Evolutionary conservation across 2,797 vertebrate genomes (phyloP).

Genomic region (Acanthopagrus latus): DNA sequence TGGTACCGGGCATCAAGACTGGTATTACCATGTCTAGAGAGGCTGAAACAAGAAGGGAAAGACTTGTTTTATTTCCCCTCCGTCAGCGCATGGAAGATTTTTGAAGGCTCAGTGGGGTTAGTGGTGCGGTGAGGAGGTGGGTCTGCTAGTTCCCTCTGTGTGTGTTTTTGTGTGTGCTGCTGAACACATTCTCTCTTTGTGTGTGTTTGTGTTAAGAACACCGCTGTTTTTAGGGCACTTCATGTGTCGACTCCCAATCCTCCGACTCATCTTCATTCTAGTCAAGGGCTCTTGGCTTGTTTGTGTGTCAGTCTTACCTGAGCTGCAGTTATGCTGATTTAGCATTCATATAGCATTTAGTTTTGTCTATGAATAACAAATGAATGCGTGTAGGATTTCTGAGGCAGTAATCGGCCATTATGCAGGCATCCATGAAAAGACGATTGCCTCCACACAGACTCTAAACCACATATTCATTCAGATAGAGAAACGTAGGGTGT

Average conservation of each 20-base stretch:
- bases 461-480: background rate
- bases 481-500: background rate
- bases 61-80: conserved; percentile 64
- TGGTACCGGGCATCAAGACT: conserved; percentile 39
- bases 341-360: conserved; percentile 8
- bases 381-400: background rate
- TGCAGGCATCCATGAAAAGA: background rate
- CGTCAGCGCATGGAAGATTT: conserved; percentile 51
- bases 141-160: conserved; percentile 3
- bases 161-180: conserved; percentile 6
- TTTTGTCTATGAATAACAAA: background rate
- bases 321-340: background rate
- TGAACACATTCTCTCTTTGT: conserved; percentile 36
- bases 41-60: conserved; percentile 55
- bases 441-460: background rate
- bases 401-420: conserved; percentile 1
- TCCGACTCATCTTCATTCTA: background rate
- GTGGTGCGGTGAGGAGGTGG: conserved; percentile 38
- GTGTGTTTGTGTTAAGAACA: conserved; percentile 7
- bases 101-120: conserved; percentile 60
- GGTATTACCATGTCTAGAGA: conserved; percentile 47
- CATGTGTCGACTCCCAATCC: conserved; percentile 16
- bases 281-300: background rate
- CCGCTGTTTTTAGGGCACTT: conserved; percentile 29
- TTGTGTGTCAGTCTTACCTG: conserved; percentile 8